phyloP scores from a whole-genome alignment of 1,140 invertebrate species.

The Limonius californicus region DNA sequence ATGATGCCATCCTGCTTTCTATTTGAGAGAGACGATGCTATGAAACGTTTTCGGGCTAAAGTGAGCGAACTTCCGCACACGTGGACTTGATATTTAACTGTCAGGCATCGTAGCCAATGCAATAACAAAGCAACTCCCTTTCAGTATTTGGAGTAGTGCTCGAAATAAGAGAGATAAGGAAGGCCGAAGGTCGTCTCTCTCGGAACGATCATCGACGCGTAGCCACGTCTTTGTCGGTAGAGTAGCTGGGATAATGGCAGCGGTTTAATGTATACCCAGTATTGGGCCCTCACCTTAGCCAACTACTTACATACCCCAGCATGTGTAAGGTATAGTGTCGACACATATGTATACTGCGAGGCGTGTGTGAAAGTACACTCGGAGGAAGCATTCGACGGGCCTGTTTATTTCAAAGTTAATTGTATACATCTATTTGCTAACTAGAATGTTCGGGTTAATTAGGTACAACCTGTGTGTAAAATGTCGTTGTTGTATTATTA shows the following conservation, averaged over 20 bases:
- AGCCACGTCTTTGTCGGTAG: conserved; percentile 33
- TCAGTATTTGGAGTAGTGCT: neutral
- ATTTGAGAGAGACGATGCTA: conserved; percentile 35
- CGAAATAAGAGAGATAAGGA: conserved; percentile 37
- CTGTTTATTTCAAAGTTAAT: conserved; percentile 1
- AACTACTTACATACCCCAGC: conserved; percentile 41
- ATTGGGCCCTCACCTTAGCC: conserved; percentile 37
- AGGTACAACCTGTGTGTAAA: neutral
- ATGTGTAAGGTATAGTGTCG: conserved; percentile 45
- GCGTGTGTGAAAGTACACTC: conserved; percentile 45
- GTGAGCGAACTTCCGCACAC: conserved; percentile 35
- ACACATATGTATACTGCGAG: conserved; percentile 41
- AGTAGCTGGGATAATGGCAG: conserved; percentile 43
- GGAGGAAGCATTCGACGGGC: neutral
- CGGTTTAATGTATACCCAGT: conserved; percentile 40
- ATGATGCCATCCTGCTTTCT: conserved; percentile 18
- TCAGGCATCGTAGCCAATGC: conserved; percentile 21
- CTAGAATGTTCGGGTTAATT: neutral
- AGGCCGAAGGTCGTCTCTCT: conserved; percentile 27
- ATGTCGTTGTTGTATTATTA: too few relatives aligned
- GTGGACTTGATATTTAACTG: conserved; percentile 38
- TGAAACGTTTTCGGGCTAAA: conserved; percentile 26
- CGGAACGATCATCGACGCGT: conserved; percentile 14
- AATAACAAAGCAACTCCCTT: neutral
- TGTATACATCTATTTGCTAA: conserved; percentile 9